These are phyloP conservation scores for Microctenopoma steveboyesi DNA, from an alignment of 2,797 vertebrate genomes.

Conservation along the genomic window DNA sequence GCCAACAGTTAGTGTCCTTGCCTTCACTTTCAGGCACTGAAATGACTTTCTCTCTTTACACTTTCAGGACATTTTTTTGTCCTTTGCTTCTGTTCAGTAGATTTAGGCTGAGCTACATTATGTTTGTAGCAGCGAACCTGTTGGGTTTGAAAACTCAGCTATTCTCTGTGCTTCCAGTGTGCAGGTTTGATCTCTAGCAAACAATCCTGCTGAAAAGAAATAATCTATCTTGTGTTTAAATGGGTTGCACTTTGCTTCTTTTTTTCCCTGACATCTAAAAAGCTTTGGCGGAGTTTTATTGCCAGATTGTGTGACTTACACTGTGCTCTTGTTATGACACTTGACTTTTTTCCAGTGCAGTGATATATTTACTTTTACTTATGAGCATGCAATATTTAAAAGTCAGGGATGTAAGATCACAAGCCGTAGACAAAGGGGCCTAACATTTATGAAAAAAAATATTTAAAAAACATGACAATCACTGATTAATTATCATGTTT, in stretches of 20 bases:
- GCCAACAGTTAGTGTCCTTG: constrained; percentile 56
- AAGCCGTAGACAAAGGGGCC: constrained; percentile 20
- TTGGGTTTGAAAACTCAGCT: constrained; percentile 59
- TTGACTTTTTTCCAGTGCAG: constrained; percentile 37
- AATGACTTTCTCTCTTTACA: constrained; percentile 50
- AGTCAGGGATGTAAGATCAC: constrained; percentile 23
- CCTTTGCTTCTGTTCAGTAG: constrained; percentile 62
- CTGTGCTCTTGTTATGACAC: constrained; percentile 45
- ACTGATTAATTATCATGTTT: constrained; percentile 18
- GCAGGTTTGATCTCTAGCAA: constrained; percentile 55
- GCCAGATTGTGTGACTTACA: constrained; percentile 50
- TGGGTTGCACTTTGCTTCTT: constrained; percentile 11
- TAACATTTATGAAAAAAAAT: constrained; percentile 60
- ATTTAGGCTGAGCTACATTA: constrained; percentile 57
- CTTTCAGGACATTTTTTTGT: constrained; percentile 60
- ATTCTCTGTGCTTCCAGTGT: constrained; percentile 39
- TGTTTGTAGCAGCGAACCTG: constrained; percentile 57
- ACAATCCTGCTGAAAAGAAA: constrained; percentile 48
- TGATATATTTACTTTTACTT: constrained; percentile 38
- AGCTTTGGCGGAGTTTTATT: constrained; percentile 47
- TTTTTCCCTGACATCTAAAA: constrained; percentile 41
- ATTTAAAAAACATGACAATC: constrained; percentile 40
- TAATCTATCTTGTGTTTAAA: constrained; percentile 63
- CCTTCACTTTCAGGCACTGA: constrained; percentile 43
- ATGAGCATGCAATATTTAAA: constrained; percentile 47